Base-by-base conservation (phyloP, 2,113 vertebrate genomes). In the Galbula dea region DNA sequence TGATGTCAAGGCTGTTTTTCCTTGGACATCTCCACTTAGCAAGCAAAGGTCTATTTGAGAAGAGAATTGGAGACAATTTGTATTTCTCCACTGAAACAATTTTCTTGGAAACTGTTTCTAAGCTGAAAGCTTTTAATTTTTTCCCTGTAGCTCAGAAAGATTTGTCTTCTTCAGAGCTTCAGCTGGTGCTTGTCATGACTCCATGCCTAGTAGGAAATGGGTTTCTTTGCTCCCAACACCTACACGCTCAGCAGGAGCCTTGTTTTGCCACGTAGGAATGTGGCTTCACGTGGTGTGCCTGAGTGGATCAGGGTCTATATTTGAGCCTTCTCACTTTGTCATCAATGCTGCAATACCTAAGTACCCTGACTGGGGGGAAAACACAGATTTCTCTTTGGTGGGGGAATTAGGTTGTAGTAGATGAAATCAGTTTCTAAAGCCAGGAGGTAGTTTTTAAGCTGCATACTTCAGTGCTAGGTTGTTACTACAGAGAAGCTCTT, bases 1-100 rank as follows among this genome's bases (percentile, higher is more conserved):
- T 97, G 98, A 97, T 97, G 94, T 95, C 97, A 96, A 83, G 84
- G 80, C 37, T 54, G 32, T 93, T 89, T 85, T 96, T 92, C n/a
- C 97, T 96, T 96, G 89, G 93, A 75, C 94, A 95, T 83, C 92
- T 90, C 88, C 80, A 87, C 88, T 89, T 86, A 95, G 94, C 36
- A 76, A 96, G 71, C 54, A 41, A 45, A 63, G 12, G 13, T 46
- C 30, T 65, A 9, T 52, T 78, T 43, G n/a, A 52, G 27, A 80
- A 57, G n/a, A 29, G 34, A 49, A 39, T 3, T 34, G 39, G 46
- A 46, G 12, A 12, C 41, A 12, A 3, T 32, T 22, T 54, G 30
- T 36, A 7, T 67, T 75, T 63, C 41, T 62, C 6, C 23, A 37
- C 24, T 1, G 2, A 76, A 86, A 39, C 36, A 29, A 26, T 43